Evolutionary conservation across 2,113 vertebrate species (phyloP).

Genomic region (Patagioenas fasciata): DNA sequence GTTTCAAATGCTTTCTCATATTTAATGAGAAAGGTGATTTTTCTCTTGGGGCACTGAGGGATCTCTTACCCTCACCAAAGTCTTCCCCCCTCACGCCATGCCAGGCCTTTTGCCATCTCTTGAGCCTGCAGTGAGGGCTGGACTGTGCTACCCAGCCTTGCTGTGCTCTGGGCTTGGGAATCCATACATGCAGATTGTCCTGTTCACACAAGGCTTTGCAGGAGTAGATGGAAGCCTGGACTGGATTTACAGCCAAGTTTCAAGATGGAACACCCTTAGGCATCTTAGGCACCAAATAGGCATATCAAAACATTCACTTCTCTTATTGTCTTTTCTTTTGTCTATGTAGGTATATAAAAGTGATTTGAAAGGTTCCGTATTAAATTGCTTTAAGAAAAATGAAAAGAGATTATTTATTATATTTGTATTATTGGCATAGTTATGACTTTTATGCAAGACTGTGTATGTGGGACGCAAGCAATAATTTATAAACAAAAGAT

Average conservation of each 20-base stretch:
- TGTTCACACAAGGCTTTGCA: background rate
- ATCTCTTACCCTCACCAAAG: background rate
- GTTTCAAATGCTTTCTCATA: background rate
- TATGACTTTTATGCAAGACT: background rate
- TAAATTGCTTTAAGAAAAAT: background rate
- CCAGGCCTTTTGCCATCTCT: background rate
- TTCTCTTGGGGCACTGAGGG: background rate
- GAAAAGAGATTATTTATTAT: background rate
- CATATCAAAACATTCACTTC: accelerated
- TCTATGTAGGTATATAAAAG: background rate
- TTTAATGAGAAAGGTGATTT: background rate
- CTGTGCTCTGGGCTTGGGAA: background rate
- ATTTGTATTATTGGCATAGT: background rate
- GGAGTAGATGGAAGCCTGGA: background rate
- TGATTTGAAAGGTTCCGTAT: background rate
- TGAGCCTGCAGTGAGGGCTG: background rate
- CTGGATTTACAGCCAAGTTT: background rate
- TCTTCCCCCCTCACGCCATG: background rate
- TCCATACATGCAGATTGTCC: accelerated
- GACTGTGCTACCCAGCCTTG: accelerated
- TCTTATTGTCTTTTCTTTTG: background rate
- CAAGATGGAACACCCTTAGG: background rate
- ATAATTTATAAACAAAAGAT: background rate
- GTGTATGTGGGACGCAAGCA: background rate
- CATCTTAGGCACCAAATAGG: background rate